These are phyloP conservation scores for Urocolius indicus DNA, from an alignment of 2,113 vertebrate genomes.

Conservation along the genomic window DNA sequence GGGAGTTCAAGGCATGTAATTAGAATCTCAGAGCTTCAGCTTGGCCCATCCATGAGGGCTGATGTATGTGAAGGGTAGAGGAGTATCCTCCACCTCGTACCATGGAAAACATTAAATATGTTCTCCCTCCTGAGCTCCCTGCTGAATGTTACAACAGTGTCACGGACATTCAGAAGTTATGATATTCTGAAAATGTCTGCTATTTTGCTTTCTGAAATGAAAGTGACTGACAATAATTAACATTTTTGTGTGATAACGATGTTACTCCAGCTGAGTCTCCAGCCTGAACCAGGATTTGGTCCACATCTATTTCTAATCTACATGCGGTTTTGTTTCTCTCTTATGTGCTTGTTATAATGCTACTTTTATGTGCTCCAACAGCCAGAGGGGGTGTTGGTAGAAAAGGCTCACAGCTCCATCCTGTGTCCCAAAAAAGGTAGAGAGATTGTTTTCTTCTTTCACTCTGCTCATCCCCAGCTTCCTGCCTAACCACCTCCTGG, in stretches of 20 bases:
- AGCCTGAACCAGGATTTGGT: neutral
- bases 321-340: neutral
- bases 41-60: rapidly evolving
- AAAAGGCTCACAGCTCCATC: conserved; percentile 70
- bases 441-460: neutral
- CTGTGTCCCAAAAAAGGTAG: conserved; percentile 72
- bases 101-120: neutral
- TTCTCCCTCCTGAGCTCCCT: neutral
- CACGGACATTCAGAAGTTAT: neutral
- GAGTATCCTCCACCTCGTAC: neutral
- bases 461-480: neutral
- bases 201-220: neutral
- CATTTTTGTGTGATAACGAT: neutral
- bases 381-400: conserved; percentile 73
- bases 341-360: neutral
- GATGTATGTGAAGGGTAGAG: neutral
- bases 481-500: neutral
- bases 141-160: neutral
- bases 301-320: neutral
- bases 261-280: neutral
- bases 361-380: conserved; percentile 22
- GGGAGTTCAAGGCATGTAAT: neutral
- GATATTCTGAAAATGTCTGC: neutral
- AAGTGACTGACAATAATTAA: neutral
- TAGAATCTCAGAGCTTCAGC: neutral